phyloP scores from a whole-genome alignment of 2,888 invertebrate genomes.

The Sinodicranocentrus sp. region DNA sequence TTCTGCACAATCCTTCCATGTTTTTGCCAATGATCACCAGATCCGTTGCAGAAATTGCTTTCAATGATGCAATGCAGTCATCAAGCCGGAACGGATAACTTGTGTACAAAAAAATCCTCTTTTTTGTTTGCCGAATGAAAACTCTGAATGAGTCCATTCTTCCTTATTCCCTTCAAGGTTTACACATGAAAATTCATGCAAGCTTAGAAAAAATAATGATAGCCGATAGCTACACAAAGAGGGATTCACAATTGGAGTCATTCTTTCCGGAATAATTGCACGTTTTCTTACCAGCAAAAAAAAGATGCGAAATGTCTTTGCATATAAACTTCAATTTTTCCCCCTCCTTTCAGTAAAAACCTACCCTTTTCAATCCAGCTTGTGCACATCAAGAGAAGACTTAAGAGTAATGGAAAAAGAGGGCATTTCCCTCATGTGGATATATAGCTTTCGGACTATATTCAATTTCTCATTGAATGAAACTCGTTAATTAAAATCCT shows the following conservation, averaged over 20 bases:
- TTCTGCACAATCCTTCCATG: slow-evolving; percentile 8
- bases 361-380: not conserved
- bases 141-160: slow-evolving; percentile 5
- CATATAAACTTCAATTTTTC: not conserved
- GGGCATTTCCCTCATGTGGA: slow-evolving; percentile 2
- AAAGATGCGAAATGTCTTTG: not conserved
- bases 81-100: not conserved
- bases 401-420: not conserved
- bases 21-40: not conserved
- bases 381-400: not conserved
- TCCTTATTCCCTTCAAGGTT: not conserved
- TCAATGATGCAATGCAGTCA: slow-evolving; percentile 1
- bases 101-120: not conserved
- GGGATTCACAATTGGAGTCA: not conserved
- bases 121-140: slow-evolving; percentile 9
- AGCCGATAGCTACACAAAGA: slow-evolving; percentile 7
- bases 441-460: not conserved
- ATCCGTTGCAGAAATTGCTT: not conserved
- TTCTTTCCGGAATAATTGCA: slow-evolving; percentile 15
- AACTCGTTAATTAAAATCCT: slow-evolving; percentile 47
- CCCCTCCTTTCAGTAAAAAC: not conserved
- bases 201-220: slow-evolving; percentile 13
- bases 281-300: not conserved
- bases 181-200: not conserved
- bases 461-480: not conserved